phyloP scores from a whole-genome alignment of 1,140 invertebrate genomes.

The Rhagoletis zephyria region DNA sequence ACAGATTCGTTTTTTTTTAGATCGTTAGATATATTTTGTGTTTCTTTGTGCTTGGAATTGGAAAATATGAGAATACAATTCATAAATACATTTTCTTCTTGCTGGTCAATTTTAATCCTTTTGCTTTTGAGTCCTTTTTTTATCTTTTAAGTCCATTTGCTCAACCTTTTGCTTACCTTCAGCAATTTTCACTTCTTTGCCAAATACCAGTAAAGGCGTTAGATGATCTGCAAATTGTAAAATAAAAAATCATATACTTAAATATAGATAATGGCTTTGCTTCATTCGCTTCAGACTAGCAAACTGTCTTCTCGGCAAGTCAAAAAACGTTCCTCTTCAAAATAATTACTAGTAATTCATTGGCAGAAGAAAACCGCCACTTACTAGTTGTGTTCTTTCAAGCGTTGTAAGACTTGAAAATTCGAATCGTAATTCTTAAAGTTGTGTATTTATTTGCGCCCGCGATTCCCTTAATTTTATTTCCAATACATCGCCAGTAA shows the following conservation, averaged over 20 bases:
- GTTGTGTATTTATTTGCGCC: too few species aligned
- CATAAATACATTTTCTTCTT: background rate
- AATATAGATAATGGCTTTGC: background rate
- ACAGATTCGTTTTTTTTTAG: background rate
- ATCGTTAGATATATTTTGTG: background rate
- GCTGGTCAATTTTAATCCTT: conserved; percentile 3
- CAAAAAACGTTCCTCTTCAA: too few species aligned
- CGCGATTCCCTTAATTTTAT: too few species aligned
- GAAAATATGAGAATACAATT: background rate
- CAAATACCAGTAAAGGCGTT: background rate
- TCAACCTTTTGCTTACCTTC: background rate
- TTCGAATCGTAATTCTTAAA: too few species aligned
- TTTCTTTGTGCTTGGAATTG: background rate
- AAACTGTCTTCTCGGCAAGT: too few species aligned
- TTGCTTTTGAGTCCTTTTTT: background rate
- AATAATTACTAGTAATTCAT: too few species aligned
- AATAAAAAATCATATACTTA: background rate
- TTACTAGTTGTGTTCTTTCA: too few species aligned
- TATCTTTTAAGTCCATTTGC: background rate
- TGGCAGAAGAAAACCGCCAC: too few species aligned
- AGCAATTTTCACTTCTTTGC: background rate
- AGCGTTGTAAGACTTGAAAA: too few species aligned
- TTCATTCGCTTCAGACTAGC: too few species aligned
- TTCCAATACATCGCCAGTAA: too few species aligned
- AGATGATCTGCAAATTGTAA: background rate